Percentiles rank a stretch among this genome's conserved stretches.
These are phyloP conservation scores for Danionella cerebrum DNA, from an alignment of 2,113 vertebrate species.

Conservation along the genomic window DNA sequence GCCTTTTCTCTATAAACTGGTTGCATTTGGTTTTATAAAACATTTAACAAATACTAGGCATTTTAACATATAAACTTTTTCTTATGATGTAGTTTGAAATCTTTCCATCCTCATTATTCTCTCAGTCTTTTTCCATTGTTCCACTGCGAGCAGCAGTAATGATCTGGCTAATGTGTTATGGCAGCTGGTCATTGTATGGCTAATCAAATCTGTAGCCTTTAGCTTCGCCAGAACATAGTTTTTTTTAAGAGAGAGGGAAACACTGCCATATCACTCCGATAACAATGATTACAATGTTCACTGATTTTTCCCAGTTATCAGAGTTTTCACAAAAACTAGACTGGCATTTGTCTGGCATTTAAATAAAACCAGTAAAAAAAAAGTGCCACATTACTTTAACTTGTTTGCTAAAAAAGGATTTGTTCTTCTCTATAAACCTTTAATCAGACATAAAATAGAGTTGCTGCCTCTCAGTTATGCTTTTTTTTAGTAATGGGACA, in stretches of 20 bases:
- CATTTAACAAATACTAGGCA: no score
- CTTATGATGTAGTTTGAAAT: no score
- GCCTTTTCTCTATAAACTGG: not conserved
- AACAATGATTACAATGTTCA: constrained; percentile 32
- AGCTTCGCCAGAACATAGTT: constrained; percentile 23
- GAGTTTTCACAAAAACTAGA: not conserved
- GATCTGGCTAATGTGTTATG: constrained; percentile 48
- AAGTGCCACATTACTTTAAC: no score
- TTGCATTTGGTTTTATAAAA: no score
- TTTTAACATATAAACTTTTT: no score
- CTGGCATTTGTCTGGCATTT: no score
- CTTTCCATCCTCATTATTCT: constrained; percentile 45
- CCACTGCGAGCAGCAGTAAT: constrained; percentile 58
- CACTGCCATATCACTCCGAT: constrained; percentile 17
- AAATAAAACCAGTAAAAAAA: no score
- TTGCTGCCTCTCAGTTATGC: no score
- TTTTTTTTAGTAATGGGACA: no score
- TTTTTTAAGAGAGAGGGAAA: constrained; percentile 39
- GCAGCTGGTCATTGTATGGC: constrained; percentile 54
- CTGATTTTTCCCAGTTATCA: constrained; percentile 1
- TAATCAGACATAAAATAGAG: no score
- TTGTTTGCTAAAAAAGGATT: no score
- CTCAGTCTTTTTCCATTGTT: constrained; percentile 56
- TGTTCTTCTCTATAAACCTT: no score
- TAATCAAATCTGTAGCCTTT: constrained; percentile 50